phyloP scores from a whole-genome alignment of 2,797 vertebrate species.

The Pseudopleuronectes americanus region DNA sequence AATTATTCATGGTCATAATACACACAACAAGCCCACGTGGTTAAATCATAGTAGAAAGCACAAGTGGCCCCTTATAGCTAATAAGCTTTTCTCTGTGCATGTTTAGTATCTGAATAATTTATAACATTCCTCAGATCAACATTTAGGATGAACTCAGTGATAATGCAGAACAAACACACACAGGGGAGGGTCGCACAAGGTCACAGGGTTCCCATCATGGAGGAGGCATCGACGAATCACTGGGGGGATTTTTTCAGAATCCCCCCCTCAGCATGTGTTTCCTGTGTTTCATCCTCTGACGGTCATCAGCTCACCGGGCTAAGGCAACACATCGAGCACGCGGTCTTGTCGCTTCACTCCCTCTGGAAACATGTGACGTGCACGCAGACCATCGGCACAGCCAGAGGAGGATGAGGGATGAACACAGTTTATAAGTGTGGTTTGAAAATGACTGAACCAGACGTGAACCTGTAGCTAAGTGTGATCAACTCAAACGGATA shows the following conservation, averaged over 20 bases:
- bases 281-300: neutral
- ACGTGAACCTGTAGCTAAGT: too few relatives aligned
- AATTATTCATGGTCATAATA: neutral
- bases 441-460: too few relatives aligned
- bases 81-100: neutral
- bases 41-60: neutral
- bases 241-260: constrained; percentile 11
- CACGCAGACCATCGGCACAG: too few relatives aligned
- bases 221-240: constrained; percentile 22
- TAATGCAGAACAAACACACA: constrained; percentile 31
- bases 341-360: neutral
- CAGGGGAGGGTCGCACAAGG: constrained; percentile 7
- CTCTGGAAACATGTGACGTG: neutral
- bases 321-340: neutral
- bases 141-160: neutral
- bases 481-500: too few relatives aligned
- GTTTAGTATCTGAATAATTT: neutral
- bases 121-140: too few relatives aligned
- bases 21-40: neutral
- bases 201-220: constrained; percentile 38
- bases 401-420: too few relatives aligned
- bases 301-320: neutral
- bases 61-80: neutral
- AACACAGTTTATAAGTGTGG: too few relatives aligned
- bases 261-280: constrained; percentile 3